Conservation (phyloP, 2,113 vertebrate species). For the Macaca nemestrina region DNA sequence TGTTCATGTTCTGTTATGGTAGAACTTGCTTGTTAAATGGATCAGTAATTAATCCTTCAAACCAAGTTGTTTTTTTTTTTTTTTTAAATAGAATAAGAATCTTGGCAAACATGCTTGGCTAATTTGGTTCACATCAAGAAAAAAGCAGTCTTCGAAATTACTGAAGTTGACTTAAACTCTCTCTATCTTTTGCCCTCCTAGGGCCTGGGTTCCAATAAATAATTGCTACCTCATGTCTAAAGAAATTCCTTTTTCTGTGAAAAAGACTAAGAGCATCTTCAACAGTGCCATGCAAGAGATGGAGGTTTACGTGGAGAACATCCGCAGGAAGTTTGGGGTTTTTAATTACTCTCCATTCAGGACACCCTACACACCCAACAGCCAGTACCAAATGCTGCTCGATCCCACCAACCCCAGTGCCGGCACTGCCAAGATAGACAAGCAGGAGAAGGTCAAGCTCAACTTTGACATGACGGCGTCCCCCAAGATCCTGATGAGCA, state of each 20-base stretch:
- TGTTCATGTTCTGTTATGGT: neutral
- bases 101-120: neutral
- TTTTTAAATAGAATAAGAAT: neutral
- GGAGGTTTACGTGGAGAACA: conserved; percentile 99
- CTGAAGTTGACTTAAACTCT: conserved; percentile 19
- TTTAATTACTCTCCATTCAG: conserved; percentile 99
- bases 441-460: conserved; percentile 95
- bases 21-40: neutral
- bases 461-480: conserved; percentile 98
- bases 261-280: conserved; percentile 99
- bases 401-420: conserved; percentile 94
- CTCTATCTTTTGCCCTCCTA: conserved; percentile 76
- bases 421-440: conserved; percentile 94
- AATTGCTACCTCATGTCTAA: conserved; percentile 99
- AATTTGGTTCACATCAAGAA: conserved; percentile 5
- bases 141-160: conserved; percentile 10
- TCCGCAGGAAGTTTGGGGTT: conserved; percentile 95
- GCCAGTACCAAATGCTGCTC: conserved; percentile 97
- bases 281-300: conserved; percentile 99
- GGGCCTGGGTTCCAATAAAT: conserved; percentile 99
- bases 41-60: conserved; percentile 12
- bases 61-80: neutral
- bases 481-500: conserved; percentile 96
- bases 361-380: conserved; percentile 97
- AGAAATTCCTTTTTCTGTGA: conserved; percentile 99